A percentile compares a stretch with the other conserved stretches of the same genome.
Evolutionary conservation across 2,888 invertebrate genomes (phyloP).

Genomic region (Gisinianus flammeolus): DNA sequence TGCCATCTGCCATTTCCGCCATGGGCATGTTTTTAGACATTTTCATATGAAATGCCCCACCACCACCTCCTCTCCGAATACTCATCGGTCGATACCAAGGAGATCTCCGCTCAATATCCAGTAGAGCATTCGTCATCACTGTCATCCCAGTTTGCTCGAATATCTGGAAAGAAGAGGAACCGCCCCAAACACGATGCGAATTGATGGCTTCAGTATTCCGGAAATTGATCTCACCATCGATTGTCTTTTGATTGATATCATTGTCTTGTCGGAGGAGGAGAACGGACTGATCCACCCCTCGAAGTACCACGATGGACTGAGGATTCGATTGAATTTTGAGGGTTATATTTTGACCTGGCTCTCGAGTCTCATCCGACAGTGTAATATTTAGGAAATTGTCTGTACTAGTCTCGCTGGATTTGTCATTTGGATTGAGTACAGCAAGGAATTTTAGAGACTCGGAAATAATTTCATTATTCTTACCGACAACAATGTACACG

Average conservation of each 20-base stretch:
- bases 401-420: slow-evolving; percentile 67
- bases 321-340: slow-evolving; percentile 79
- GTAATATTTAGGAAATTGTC: slow-evolving; percentile 73
- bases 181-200: slow-evolving; percentile 41
- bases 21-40: background rate
- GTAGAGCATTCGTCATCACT: slow-evolving; percentile 42
- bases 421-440: background rate
- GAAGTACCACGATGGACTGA: slow-evolving; percentile 82
- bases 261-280: slow-evolving; percentile 75
- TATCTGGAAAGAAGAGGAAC: slow-evolving; percentile 41
- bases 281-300: slow-evolving; percentile 87
- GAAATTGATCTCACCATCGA: slow-evolving; percentile 68
- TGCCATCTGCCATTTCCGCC: background rate
- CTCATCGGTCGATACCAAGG: background rate
- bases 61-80: background rate
- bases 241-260: slow-evolving; percentile 68
- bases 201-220: slow-evolving; percentile 63
- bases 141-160: slow-evolving; percentile 46
- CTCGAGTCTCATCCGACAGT: slow-evolving; percentile 69
- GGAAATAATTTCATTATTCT: slow-evolving; percentile 76
- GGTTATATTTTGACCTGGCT: slow-evolving; percentile 79
- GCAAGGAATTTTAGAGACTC: slow-evolving; percentile 80
- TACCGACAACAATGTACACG: slow-evolving; percentile 71
- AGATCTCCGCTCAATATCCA: slow-evolving; percentile 22
- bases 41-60: background rate